phyloP scores from a whole-genome alignment of 2,888 invertebrate species.

The Cephus pygmeus region DNA sequence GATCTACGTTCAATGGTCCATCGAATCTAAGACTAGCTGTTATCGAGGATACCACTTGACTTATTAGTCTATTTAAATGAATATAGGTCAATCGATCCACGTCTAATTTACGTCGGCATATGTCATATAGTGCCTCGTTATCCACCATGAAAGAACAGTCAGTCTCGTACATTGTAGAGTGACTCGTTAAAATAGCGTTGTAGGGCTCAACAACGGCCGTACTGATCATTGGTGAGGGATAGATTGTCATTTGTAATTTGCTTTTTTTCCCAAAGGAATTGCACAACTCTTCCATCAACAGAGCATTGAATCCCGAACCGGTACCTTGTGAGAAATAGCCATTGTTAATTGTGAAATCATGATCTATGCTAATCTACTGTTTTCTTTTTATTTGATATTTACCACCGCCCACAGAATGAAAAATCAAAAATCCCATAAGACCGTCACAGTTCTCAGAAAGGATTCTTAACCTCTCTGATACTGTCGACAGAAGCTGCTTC shows the following conservation, averaged over 20 bases:
- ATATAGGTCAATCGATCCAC: conserved; percentile 70
- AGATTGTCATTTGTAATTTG: conserved; percentile 64
- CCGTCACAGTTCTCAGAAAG: conserved; percentile 55
- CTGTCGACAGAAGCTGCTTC: conserved; percentile 64
- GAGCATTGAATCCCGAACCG: conserved; percentile 57
- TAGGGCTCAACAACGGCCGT: conserved; percentile 64
- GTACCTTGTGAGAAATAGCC: conserved; percentile 54
- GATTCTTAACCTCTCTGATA: conserved; percentile 65
- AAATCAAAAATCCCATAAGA: conserved; percentile 37
- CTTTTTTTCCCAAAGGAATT: conserved; percentile 70
- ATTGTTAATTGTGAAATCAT: neutral
- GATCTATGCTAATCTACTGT: neutral
- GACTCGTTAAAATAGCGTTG: conserved; percentile 59
- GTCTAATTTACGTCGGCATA: conserved; percentile 69
- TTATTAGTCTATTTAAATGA: conserved; percentile 70
- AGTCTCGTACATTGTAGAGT: conserved; percentile 57
- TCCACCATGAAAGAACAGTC: conserved; percentile 62
- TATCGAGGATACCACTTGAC: conserved; percentile 67
- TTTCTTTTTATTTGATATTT: neutral
- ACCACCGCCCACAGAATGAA: conserved; percentile 36
- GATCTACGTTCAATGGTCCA: conserved; percentile 34
- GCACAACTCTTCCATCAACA: conserved; percentile 58
- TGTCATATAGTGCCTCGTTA: conserved; percentile 61
- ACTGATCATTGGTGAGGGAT: conserved; percentile 64
- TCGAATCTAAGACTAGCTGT: conserved; percentile 60